Evolutionary conservation across 2,797 vertebrate species (phyloP).

Genomic region (Sebastes itinus): DNA sequence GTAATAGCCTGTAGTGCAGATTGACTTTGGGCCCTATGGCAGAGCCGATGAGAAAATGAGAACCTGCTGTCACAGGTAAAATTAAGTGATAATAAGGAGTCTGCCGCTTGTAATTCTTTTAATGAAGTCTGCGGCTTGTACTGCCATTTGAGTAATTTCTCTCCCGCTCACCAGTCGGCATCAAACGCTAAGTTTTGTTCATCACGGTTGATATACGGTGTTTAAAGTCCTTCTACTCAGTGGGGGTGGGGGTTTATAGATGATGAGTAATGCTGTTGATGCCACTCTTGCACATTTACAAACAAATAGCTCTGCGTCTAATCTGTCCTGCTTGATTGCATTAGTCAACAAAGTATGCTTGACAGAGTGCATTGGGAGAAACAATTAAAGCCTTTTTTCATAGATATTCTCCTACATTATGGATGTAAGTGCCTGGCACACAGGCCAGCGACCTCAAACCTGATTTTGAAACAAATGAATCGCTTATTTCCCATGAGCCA

Average conservation of each 20-base stretch:
- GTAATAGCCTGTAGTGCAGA: slow-evolving; percentile 64
- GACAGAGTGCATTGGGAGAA: slow-evolving; percentile 3
- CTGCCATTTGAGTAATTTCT: slow-evolving; percentile 36
- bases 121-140: slow-evolving; percentile 43
- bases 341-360: background rate
- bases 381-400: slow-evolving; percentile 9
- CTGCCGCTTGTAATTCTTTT: slow-evolving; percentile 54
- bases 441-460: slow-evolving; percentile 13
- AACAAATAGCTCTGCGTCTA: background rate
- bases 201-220: slow-evolving; percentile 11
- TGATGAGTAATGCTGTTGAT: background rate
- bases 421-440: background rate
- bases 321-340: slow-evolving; percentile 3
- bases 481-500: slow-evolving; percentile 36
- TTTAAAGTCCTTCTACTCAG: background rate
- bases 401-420: slow-evolving; percentile 3
- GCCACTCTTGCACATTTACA: background rate
- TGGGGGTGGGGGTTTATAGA: background rate
- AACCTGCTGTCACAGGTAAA: slow-evolving; percentile 56
- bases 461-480: slow-evolving; percentile 39
- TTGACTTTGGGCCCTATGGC: slow-evolving; percentile 57
- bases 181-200: slow-evolving; percentile 27
- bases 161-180: slow-evolving; percentile 6
- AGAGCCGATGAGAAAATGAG: slow-evolving; percentile 37
- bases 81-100: slow-evolving; percentile 58